phyloP scores from a whole-genome alignment of 2,888 invertebrate species.

The Eupithecia abbreviata region DNA sequence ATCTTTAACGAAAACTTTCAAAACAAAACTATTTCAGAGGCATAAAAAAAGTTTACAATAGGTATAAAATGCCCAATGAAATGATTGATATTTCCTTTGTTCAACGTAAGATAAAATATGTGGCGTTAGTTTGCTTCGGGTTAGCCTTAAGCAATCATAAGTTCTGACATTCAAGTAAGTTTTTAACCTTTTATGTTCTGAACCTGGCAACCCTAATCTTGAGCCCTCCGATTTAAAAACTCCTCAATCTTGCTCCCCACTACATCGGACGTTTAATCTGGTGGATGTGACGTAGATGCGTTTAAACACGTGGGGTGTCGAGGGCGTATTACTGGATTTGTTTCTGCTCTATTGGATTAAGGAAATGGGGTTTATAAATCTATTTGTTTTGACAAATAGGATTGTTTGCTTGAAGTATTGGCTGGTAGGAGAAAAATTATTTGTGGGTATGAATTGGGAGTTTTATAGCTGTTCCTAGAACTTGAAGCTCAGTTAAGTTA shows the following conservation, averaged over 20 bases:
- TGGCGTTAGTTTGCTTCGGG: no score
- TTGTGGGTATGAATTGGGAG: not conserved
- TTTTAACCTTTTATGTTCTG: not conserved
- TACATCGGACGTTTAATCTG: constrained; percentile 70
- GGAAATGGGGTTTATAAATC: constrained; percentile 47
- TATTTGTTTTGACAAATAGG: constrained; percentile 45
- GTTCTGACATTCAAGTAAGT: not conserved
- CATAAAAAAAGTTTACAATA: no score
- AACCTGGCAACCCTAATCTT: constrained; percentile 23
- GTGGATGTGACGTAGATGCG: constrained; percentile 66
- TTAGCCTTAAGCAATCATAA: not conserved
- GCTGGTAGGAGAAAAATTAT: constrained; percentile 18
- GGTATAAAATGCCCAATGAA: no score
- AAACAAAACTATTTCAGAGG: no score
- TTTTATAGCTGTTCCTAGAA: not conserved
- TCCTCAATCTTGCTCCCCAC: constrained; percentile 59
- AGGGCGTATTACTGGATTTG: constrained; percentile 55
- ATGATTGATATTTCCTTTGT: no score
- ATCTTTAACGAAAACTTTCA: no score
- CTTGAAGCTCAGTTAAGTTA: no score
- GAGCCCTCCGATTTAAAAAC: constrained; percentile 64
- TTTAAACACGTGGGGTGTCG: constrained; percentile 45
- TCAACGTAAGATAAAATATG: no score
- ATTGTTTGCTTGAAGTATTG: constrained; percentile 28
- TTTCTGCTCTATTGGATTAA: constrained; percentile 60